Conservation (phyloP, 2,888 invertebrate genomes). For the Parnassius orleans region DNA sequence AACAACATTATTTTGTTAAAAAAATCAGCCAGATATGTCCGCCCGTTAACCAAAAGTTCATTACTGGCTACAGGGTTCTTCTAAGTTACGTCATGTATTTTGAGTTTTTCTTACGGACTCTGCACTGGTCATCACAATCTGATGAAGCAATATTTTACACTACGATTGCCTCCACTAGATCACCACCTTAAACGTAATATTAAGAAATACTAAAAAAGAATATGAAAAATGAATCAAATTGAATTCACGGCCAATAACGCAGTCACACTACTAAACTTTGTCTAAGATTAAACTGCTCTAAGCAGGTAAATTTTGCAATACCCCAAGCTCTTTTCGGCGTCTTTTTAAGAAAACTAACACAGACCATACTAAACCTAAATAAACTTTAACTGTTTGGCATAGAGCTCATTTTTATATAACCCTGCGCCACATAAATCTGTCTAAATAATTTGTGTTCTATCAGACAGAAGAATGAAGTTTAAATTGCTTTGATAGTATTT, state of each 20-base stretch:
- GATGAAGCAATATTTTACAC: no score
- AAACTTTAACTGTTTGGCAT: slow-evolving; percentile 25
- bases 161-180: no score
- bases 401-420: slow-evolving; percentile 23
- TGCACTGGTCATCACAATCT: no score
- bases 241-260: slow-evolving; percentile 10
- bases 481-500: slow-evolving; percentile 39
- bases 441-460: slow-evolving; percentile 43
- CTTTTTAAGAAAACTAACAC: slow-evolving; percentile 37
- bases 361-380: slow-evolving; percentile 32
- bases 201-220: no score
- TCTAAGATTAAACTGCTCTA: slow-evolving; percentile 45
- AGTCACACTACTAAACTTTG: slow-evolving; percentile 10
- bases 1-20: no score
- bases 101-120: no score
- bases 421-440: slow-evolving; percentile 15
- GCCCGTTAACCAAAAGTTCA: no score
- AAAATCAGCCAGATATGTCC: no score
- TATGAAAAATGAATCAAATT: slow-evolving; percentile 36
- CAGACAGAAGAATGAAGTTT: slow-evolving; percentile 41
- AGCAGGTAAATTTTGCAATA: slow-evolving; percentile 67
- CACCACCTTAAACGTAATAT: no score
- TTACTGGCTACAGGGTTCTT: no score
- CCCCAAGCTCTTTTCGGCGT: slow-evolving; percentile 47
- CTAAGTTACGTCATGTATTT: no score